phyloP scores from a whole-genome alignment of 2,113 vertebrate species.

The Motacilla tschutschensis region DNA sequence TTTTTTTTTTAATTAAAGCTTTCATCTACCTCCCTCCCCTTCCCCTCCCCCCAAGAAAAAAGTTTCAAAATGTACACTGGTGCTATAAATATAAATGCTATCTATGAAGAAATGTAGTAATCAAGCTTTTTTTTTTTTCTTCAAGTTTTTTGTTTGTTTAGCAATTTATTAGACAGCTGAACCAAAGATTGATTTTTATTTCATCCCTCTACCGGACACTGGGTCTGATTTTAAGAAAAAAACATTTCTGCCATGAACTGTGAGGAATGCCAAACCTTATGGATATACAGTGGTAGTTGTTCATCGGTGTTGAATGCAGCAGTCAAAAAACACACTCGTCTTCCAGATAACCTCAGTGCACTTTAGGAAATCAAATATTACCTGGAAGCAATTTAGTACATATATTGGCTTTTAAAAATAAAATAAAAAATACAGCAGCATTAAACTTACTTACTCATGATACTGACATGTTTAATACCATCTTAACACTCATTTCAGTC shows the following conservation, averaged over 20 bases:
- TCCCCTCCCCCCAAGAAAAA: constrained; percentile 42
- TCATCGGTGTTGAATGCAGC: constrained; percentile 62
- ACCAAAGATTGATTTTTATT: constrained; percentile 31
- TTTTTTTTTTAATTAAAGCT: constrained; percentile 78
- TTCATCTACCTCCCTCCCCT: constrained; percentile 62
- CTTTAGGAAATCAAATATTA: constrained; percentile 83
- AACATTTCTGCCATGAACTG: constrained; percentile 49
- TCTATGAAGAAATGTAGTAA: constrained; percentile 72
- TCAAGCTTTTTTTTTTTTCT: constrained; percentile 66
- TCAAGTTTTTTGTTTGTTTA: constrained; percentile 73
- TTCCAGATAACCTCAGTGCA: constrained; percentile 85
- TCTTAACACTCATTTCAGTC: constrained; percentile 67
- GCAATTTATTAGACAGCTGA: constrained; percentile 60
- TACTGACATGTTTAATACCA: constrained; percentile 75
- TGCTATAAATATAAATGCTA: constrained; percentile 79
- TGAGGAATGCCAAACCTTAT: constrained; percentile 54
- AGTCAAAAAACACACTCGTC: constrained; percentile 65
- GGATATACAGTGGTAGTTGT: constrained; percentile 56
- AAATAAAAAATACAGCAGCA: constrained; percentile 82
- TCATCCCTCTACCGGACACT: constrained; percentile 48
- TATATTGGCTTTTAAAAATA: constrained; percentile 78
- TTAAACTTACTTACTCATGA: constrained; percentile 78
- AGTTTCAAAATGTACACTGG: constrained; percentile 72
- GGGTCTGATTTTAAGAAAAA: constrained; percentile 8
- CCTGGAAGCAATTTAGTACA: constrained; percentile 86